Conservation (phyloP, 2,888 invertebrate genomes). For the Agelastica alni region DNA sequence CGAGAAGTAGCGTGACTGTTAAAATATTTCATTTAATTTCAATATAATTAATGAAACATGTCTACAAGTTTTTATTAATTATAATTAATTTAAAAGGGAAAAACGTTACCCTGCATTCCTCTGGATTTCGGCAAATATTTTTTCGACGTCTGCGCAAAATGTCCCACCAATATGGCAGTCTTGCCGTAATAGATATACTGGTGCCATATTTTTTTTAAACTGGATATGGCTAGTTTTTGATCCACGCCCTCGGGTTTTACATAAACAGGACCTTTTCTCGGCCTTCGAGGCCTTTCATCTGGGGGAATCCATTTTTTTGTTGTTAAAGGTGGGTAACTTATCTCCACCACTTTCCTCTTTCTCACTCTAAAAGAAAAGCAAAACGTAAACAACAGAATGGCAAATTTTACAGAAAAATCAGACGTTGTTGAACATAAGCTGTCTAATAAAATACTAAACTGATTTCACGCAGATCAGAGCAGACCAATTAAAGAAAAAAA, state of each 20-base stretch:
- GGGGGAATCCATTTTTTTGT: constrained; percentile 53
- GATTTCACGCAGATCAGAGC: too few relatives aligned
- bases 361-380: constrained; percentile 21
- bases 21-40: too few relatives aligned
- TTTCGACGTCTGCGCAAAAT: constrained; percentile 47
- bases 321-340: constrained; percentile 51
- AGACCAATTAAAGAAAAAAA: too few relatives aligned
- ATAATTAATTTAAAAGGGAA: too few relatives aligned
- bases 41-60: too few relatives aligned
- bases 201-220: constrained; percentile 51
- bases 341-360: constrained; percentile 33
- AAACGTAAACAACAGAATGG: too few relatives aligned
- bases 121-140: constrained; percentile 46
- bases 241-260: constrained; percentile 47
- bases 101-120: constrained; percentile 52
- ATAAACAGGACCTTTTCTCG: constrained; percentile 35
- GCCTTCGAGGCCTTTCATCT: constrained; percentile 41
- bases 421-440: too few relatives aligned
- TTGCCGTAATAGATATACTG: constrained; percentile 43
- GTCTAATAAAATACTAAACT: too few relatives aligned
- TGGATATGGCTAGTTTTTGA: constrained; percentile 45
- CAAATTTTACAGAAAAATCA: too few relatives aligned
- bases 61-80: too few relatives aligned
- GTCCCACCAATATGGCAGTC: constrained; percentile 45
- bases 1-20: too few relatives aligned